Evolutionary conservation across 1,140 invertebrate species (phyloP).

Genomic region (Caenorhabditis brenneri): DNA sequence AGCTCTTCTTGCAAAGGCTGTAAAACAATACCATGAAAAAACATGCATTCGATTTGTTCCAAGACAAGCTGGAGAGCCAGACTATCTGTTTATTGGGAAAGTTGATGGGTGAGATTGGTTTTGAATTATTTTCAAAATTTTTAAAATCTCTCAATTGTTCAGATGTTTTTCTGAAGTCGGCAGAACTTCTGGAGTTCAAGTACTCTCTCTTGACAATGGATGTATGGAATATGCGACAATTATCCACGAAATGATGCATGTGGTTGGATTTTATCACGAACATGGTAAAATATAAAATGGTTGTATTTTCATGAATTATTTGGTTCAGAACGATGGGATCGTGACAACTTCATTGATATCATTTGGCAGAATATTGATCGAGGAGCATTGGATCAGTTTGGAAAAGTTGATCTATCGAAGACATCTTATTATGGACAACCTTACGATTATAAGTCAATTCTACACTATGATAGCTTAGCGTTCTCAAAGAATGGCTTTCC

Average conservation of each 20-base stretch:
- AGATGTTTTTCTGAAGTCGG: slow-evolving; percentile 71
- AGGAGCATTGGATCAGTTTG: slow-evolving; percentile 68
- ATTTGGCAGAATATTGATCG: slow-evolving; percentile 71
- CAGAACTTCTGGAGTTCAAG: slow-evolving; percentile 68
- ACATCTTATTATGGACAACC: slow-evolving; percentile 70
- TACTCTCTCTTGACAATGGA: slow-evolving; percentile 69
- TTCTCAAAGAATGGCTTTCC: slow-evolving; percentile 71
- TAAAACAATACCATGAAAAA: slow-evolving; percentile 71
- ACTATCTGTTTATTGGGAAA: slow-evolving; percentile 71
- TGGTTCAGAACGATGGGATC: slow-evolving; percentile 67
- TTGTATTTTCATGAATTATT: neutral
- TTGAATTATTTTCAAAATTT: too few relatives aligned
- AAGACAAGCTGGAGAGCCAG: slow-evolving; percentile 61
- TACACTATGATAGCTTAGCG: slow-evolving; percentile 70
- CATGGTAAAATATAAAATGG: slow-evolving; percentile 55
- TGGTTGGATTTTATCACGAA: slow-evolving; percentile 70
- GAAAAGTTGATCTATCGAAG: slow-evolving; percentile 68
- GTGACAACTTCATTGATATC: slow-evolving; percentile 69
- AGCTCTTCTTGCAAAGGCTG: slow-evolving; percentile 67
- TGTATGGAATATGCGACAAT: slow-evolving; percentile 71
- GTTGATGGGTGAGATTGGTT: slow-evolving; percentile 66
- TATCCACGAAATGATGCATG: slow-evolving; percentile 70
- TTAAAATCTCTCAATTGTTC: slow-evolving; percentile 33
- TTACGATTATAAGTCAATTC: slow-evolving; percentile 68
- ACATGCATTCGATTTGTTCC: slow-evolving; percentile 70